Base-by-base conservation (phyloP, 2,888 invertebrate species). In the Metopia argyrocephala region DNA sequence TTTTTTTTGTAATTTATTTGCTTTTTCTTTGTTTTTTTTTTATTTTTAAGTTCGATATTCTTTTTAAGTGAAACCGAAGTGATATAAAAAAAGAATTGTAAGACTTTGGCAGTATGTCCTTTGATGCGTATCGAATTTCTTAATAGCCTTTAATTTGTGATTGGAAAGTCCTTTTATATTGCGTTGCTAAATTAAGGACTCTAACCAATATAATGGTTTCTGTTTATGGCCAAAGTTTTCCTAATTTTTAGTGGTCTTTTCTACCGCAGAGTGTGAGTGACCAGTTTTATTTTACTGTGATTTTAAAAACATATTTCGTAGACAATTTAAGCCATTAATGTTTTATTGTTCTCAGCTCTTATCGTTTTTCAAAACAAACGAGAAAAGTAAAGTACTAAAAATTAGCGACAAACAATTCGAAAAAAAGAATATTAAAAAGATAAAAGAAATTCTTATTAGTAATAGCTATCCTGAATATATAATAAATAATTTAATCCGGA, bases 51-150 rank as follows among this genome's bases (percentile, higher is more conserved):
- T 15, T 38, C 15, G 38, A 3, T 38, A 38, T 15, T 38, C 38
- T 15, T 38, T 38, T 15, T 3, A 12, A 38, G 38, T 12, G 38
- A 38, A 38, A 38, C 38, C 38, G 3, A 38, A n/a, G n/a, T n/a
- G n/a, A n/a, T n/a, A n/a, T n/a, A n/a, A n/a, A n/a, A n/a, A n/a
- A n/a, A n/a, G n/a, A 3, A 38, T 38, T 38, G 38, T 9, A 12
- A 38, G 38, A 4, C 38, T 38, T 38, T 38, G 56, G 31, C 54
- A 21, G 52, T 48, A 87, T 89, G 88, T 85, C 86, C 87, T 87
- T 83, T 88, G 89, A 89, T 88, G 88, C 89, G 88, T 86, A 88
- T 85, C 88, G 87, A 88, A 88, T 89, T 88, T 87, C 89, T 88
- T 88, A 88, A 88, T 88, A 87, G 88, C 87, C 78, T 81, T 81